Conservation (phyloP, 2,113 vertebrate species). For the Dinomys branickii region DNA sequence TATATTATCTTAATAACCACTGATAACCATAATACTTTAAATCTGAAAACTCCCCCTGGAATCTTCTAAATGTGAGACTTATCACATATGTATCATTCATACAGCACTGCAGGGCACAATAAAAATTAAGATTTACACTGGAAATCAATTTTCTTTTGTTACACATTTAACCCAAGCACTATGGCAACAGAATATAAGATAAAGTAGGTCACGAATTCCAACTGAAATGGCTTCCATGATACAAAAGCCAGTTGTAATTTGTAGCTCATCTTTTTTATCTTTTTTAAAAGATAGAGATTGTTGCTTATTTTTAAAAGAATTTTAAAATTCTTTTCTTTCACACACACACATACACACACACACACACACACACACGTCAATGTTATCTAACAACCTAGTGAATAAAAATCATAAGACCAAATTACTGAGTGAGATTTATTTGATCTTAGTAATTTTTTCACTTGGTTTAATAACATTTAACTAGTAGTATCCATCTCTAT, state of each 20-base stretch:
- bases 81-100: conserved; percentile 42
- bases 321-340: conserved; percentile 49
- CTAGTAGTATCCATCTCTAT: not conserved
- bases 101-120: conserved; percentile 61
- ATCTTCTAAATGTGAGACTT: conserved; percentile 54
- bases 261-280: conserved; percentile 24
- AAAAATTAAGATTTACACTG: conserved; percentile 73
- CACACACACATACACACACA: not conserved
- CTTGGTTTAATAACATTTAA: not conserved
- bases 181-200: conserved; percentile 70
- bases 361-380: not conserved
- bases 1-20: conserved; percentile 75
- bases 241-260: conserved; percentile 55
- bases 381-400: not conserved
- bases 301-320: no score
- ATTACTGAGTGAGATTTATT: not conserved
- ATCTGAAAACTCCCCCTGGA: conserved; percentile 57
- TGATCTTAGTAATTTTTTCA: conserved; percentile 7
- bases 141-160: conserved; percentile 77
- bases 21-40: conserved; percentile 50
- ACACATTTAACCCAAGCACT: conserved; percentile 70
- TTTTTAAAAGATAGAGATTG: no score
- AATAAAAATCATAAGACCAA: conserved; percentile 14
- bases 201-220: conserved; percentile 70
- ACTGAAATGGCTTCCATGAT: conserved; percentile 22